Evolutionary conservation across 2,113 vertebrate species (phyloP).

Genomic region (Ammospiza nelsoni): DNA sequence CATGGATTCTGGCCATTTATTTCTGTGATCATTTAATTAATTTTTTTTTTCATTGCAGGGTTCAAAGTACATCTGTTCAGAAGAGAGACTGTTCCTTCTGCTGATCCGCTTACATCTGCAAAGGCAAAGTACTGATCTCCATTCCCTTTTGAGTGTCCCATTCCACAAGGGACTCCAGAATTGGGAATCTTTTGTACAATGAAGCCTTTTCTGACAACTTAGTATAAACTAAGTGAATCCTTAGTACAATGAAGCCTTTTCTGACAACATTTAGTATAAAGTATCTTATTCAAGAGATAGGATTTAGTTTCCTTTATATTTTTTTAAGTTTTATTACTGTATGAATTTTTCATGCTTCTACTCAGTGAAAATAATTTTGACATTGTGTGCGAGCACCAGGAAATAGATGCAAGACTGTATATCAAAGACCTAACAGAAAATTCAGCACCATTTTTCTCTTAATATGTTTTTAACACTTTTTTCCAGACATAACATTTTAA

Average conservation of each 20-base stretch:
- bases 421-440: neutral
- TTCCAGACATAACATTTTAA: neutral
- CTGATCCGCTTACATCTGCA: neutral
- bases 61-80: neutral
- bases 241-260: neutral
- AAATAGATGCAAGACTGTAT: neutral
- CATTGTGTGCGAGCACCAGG: neutral
- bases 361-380: neutral
- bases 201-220: neutral
- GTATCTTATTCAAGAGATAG: neutral
- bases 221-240: neutral
- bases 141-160: neutral
- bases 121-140: neutral
- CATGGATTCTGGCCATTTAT: neutral
- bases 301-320: neutral
- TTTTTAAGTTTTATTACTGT: neutral
- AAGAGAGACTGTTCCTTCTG: neutral
- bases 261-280: neutral
- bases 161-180: neutral
- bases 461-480: neutral
- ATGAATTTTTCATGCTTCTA: neutral
- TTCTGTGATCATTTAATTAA: neutral
- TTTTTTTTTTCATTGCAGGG: neutral
- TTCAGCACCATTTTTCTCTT: neutral
- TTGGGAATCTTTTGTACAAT: neutral